Conservation (phyloP, 2,113 vertebrate genomes). For the Pipa parva region DNA sequence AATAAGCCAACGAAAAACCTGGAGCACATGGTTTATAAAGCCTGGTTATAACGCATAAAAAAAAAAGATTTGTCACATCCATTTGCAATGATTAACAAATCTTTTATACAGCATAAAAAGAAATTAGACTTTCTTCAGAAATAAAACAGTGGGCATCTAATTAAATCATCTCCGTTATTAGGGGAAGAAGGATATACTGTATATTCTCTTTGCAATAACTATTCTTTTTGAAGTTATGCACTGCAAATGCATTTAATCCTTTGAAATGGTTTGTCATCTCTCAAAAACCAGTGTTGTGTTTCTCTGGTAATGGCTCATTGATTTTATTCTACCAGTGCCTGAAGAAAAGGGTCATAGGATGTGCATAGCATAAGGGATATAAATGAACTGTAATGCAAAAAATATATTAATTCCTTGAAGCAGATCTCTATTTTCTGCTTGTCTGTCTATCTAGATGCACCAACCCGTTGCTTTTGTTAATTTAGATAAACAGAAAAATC, state of each 20-base stretch:
- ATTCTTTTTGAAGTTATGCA: conserved; percentile 18
- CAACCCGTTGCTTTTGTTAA: too few species aligned
- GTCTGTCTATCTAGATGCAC: too few species aligned
- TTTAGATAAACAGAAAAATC: too few species aligned
- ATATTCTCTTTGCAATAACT: conserved; percentile 3
- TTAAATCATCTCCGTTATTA: conserved; percentile 14
- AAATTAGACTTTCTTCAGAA: conserved; percentile 1
- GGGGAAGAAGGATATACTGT: not conserved
- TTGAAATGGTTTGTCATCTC: not conserved
- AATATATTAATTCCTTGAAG: too few species aligned
- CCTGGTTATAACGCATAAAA: conserved; percentile 1
- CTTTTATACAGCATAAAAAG: conserved; percentile 6
- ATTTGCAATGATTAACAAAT: conserved; percentile 32
- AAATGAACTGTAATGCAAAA: too few species aligned
- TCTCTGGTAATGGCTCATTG: not conserved
- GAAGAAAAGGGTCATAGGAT: not conserved
- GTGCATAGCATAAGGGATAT: not conserved
- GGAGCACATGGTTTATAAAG: conserved; percentile 19
- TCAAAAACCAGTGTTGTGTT: not conserved
- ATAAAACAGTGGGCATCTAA: conserved; percentile 6
- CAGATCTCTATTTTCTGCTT: too few species aligned
- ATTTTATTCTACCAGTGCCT: not conserved
- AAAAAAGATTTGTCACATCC: conserved; percentile 22
- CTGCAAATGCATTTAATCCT: not conserved
- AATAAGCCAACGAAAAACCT: conserved; percentile 27